Base-by-base conservation (phyloP, 2,113 vertebrate species). In the Salvelinus namaycush region DNA sequence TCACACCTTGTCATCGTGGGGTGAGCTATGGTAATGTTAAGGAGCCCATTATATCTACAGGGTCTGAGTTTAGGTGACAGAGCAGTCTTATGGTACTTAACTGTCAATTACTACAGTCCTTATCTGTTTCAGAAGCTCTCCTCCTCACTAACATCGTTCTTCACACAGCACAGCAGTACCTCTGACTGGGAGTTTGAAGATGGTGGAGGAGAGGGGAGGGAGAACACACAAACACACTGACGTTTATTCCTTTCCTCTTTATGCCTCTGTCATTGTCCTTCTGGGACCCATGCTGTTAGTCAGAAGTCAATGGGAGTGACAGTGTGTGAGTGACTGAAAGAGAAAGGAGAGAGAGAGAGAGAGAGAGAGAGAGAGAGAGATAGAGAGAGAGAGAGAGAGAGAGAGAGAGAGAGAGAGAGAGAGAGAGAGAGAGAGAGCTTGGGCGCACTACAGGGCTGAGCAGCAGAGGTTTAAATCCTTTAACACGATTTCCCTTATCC, bases 401-500 rank as follows among this genome's bases (percentile, higher is more conserved):
- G 39, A 0, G 39, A 0, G 39, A 1, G 34, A 1, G 39, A 0
- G 39, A n/a, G 14, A 44, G 68, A 69, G 34, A 57, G 44, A 34
- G 31, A 26, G 62, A 24, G 1, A 34, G 60, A 81, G 85, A 69
- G 79, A n/a, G 54, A 12, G 24, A 86, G 83, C 75, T 81, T 87
- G 87, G 87, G 88, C 89, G 49, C 81, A 82, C 86, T 73, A 83
- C 86, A 82, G 80, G 73, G 77, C 82, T 86, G 83, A 82, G 85
- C 87, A 88, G 88, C 87, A 87, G 89, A 83, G 86, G 84, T 89
- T 92, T 87, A 91, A 93, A 92, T 90, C 92, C 91, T 83, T 86
- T 92, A 92, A 93, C 90, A 68, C 89, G 92, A 93, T 93, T 93
- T 91, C 66, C 78, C 87, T 93, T 86, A 92, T 92, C 91, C 90